A percentile compares a stretch with the other conserved stretches of the same genome.
Conservation (phyloP, 2,888 invertebrate genomes). For the Andrena haemorrhoa region DNA sequence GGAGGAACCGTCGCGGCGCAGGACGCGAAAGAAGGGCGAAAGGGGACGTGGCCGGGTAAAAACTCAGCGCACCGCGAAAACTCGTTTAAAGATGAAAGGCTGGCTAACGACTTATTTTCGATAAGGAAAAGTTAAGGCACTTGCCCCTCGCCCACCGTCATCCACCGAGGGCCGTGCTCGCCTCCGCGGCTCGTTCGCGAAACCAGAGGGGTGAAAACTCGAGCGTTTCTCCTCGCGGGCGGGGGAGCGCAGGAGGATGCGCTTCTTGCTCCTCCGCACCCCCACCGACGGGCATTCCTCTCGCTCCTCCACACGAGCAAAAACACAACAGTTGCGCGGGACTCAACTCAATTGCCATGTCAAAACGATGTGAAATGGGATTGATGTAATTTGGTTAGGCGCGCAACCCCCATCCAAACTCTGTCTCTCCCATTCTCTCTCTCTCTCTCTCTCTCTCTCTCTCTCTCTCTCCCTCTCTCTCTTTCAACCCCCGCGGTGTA, state of each 20-base stretch:
- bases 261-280: conserved; percentile 21
- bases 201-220: conserved; percentile 63
- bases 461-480: conserved; percentile 11
- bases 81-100: conserved; percentile 85
- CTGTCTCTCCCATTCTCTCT: conserved; percentile 6
- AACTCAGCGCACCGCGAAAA: conserved; percentile 83
- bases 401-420: conserved; percentile 29
- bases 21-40: conserved; percentile 37
- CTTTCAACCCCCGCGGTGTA: conserved; percentile 26
- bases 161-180: conserved; percentile 55
- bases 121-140: conserved; percentile 85
- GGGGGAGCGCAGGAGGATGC: conserved; percentile 7
- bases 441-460: conserved; percentile 6
- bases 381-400: conserved; percentile 84
- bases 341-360: conserved; percentile 83
- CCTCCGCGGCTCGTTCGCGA: conserved; percentile 37
- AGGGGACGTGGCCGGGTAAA: conserved; percentile 64
- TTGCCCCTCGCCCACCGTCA: conserved; percentile 71
- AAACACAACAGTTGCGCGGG: conserved; percentile 83
- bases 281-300: conserved; percentile 25
- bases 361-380: conserved; percentile 85
- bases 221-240: conserved; percentile 58
- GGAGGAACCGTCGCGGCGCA: conserved; percentile 11
- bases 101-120: conserved; percentile 85
- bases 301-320: conserved; percentile 59